phyloP scores from a whole-genome alignment of 1,140 invertebrate genomes.

The Diploscapter pachys region DNA sequence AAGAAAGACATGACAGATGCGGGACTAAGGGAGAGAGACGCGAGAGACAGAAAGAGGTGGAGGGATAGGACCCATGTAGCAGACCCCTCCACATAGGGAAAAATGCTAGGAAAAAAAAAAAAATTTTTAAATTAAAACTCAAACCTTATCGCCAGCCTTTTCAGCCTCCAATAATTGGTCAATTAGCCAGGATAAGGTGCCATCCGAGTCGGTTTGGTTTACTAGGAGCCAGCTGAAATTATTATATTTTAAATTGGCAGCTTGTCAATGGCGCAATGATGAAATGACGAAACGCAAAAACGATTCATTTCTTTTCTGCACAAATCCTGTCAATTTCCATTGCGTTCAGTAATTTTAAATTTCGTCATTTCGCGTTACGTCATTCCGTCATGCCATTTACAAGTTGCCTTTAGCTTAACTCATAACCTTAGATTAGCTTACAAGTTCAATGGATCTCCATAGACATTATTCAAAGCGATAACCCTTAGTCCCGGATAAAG shows the following conservation, averaged over 20 bases:
- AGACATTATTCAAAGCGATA: constrained; percentile 62
- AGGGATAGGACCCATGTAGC: no score
- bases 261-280: not conserved
- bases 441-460: constrained; percentile 61
- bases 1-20: no score
- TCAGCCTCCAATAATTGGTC: constrained; percentile 88
- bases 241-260: not conserved
- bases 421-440: constrained; percentile 37
- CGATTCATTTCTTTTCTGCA: no score
- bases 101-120: no score
- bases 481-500: constrained; percentile 59
- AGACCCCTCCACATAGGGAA: no score
- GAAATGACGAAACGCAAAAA: not conserved
- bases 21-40: no score
- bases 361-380: no score
- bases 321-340: no score
- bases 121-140: not conserved
- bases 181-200: constrained; percentile 88
- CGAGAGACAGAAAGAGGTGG: no score
- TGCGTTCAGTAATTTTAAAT: not conserved
- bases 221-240: constrained; percentile 70
- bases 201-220: constrained; percentile 90
- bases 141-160: constrained; percentile 78
- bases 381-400: no score
- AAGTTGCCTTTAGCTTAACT: no score